Conservation (phyloP, 1,140 invertebrate genomes). For the Chelonus insularis region DNA sequence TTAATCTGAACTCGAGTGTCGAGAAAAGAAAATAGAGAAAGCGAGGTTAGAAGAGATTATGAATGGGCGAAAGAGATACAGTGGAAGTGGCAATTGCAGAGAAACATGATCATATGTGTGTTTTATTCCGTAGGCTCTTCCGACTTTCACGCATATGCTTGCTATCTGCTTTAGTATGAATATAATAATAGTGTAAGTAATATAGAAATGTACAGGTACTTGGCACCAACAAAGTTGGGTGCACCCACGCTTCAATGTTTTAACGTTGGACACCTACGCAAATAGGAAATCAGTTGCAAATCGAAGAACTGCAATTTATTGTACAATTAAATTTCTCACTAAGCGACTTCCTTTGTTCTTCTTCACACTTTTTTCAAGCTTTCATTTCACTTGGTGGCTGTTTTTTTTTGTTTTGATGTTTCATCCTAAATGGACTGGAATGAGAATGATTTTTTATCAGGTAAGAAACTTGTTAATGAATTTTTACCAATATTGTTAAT, state of each 20-base stretch:
- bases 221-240: constrained; percentile 28
- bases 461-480: no score
- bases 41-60: no score
- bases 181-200: no score
- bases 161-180: constrained; percentile 17
- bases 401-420: constrained; percentile 24
- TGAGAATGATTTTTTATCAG: no score
- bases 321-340: constrained; percentile 54
- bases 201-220: constrained; percentile 46
- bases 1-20: no score
- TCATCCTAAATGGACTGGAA: no score
- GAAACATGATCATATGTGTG: neutral
- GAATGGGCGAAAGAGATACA: no score
- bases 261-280: constrained; percentile 43
- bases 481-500: no score
- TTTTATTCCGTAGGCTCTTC: constrained; percentile 35
- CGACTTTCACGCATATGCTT: constrained; percentile 55
- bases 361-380: neutral
- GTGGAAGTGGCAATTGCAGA: no score
- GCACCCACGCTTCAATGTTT: constrained; percentile 37
- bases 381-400: constrained; percentile 1
- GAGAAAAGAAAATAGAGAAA: no score
- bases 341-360: constrained; percentile 41
- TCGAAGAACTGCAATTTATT: constrained; percentile 59
- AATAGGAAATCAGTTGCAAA: constrained; percentile 58